Evolutionary conservation across 2,888 invertebrate genomes (phyloP), one percentile per base, ranked within the genome.

Genomic region (Capitulum mitella): DNA sequence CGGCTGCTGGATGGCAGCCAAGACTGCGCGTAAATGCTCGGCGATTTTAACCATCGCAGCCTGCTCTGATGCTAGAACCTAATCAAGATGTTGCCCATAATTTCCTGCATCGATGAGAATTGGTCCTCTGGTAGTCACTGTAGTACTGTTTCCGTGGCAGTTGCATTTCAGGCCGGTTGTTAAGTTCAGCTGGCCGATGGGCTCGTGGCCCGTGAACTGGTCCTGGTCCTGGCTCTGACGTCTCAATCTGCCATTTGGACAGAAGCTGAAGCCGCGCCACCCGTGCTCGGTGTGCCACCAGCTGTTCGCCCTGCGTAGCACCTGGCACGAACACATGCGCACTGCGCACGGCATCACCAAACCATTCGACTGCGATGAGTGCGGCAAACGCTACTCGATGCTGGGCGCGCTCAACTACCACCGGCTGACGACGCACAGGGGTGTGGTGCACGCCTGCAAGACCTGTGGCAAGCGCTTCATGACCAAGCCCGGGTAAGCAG

Each of bases 381-480:
- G 76, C 32, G 46, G 46, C 14, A 76, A 76, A 32, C 46, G 76
- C 16, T 76, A 76, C 76, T 46, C 46, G 16, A 76, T 76, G 76
- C 76, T 76, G 46, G 76, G 76, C 76, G 76, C 76, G 3, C 76
- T 76, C 76, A 76, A 76, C 76, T 76, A 76, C 76, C 76, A 76
- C 76, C 76, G 76, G 0, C 76, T 76, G 10, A 76, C 76, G 29
- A 76, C 76, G 1, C 76, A 76, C 32, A 46, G 76, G 29, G 76
- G 76, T 29, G 76, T 76, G 29, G 76, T 76, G 46, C 76, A 76
- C 76, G 76, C 76, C 29, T 76, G 76, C 76, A 76, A 76, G 26
- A 76, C 76, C 5, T 76, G 76, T 32, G 76, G 76, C 46, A 76
- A 76, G 22, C 29, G 76, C n/a, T 76, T 76, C 76, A 76, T 76